phyloP scores from a whole-genome alignment of 2,888 invertebrate species.

The Agonopterix alstromeriana region DNA sequence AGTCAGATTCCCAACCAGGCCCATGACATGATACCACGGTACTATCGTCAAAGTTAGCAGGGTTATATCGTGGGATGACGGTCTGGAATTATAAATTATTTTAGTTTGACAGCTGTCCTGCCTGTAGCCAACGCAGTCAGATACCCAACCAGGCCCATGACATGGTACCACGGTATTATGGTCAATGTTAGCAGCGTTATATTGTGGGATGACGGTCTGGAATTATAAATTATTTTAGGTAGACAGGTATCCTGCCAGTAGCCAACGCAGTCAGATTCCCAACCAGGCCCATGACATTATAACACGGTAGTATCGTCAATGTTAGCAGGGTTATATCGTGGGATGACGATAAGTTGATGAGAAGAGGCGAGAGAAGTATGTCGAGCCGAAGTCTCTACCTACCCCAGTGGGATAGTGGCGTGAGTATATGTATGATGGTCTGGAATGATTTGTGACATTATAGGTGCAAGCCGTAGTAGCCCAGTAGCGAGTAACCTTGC shows the following conservation, averaged over 20 bases:
- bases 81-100: too few relatives aligned
- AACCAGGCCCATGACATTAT: conserved; percentile 47
- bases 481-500: too few relatives aligned
- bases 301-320: conserved; percentile 50
- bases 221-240: too few relatives aligned
- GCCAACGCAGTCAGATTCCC: conserved; percentile 20
- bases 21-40: conserved; percentile 59
- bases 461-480: too few relatives aligned
- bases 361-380: too few relatives aligned
- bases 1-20: conserved; percentile 27
- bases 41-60: conserved; percentile 16
- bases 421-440: too few relatives aligned
- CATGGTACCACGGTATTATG: conserved; percentile 55
- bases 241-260: conserved; percentile 23
- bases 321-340: not conserved
- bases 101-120: conserved; percentile 16
- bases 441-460: too few relatives aligned
- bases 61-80: too few relatives aligned
- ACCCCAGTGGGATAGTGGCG: too few relatives aligned
- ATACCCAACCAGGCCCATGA: conserved; percentile 39
- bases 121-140: conserved; percentile 23
- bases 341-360: too few relatives aligned
- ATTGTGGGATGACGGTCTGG: not conserved
- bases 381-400: too few relatives aligned
- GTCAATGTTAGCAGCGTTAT: conserved; percentile 11